Evolutionary conservation across 2,797 vertebrate genomes (phyloP), one percentile per base, ranked within the genome.

Genomic region (Trematomus bernacchii): DNA sequence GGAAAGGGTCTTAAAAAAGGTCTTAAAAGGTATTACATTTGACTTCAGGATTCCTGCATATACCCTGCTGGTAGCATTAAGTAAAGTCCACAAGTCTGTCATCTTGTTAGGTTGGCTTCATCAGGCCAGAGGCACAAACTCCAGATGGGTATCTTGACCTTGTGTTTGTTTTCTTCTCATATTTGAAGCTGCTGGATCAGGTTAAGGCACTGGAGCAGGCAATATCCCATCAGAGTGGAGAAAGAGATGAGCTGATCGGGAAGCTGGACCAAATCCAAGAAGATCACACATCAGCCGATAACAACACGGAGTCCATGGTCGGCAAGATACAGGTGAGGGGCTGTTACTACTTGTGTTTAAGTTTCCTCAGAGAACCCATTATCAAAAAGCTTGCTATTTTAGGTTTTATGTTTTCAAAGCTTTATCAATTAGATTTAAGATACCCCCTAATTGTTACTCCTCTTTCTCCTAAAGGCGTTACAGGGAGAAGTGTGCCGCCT

Each of bases 401-500:
- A 19, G 5, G 10, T 3, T 42, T 48, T 21, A 1, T 18, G 37
- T 46, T 52, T 44, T 23, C 6, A 27, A 55, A 42, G 37, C 16
- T 37, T 54, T 30, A 51, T 6, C 30, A 9, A 8, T 0, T 18
- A 52, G 6, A 14, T 14, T 52, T 27, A 8, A 23, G 23, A 21
- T 60, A 58, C 16, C 14, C 19, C 42, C 30, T 27, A 11, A 30
- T 21, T 48, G 66, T 51, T 13, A 19, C 15, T 79, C 47, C 12
- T 30, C 4, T 71, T 71, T 70, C 16, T 27, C 30, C 53, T 59
- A 6, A 73, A 81, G 85, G 81, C 90, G 11, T 84, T 90, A 12
- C 93, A 97, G 83, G 90, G 76, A 12, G 96, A 97, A 75, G 96
- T 96, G 50, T 77, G 82, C 42, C 91, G 84, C 0, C 82, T 96